Conservation (phyloP, 1,140 invertebrate genomes). For the Charaxes varanes region DNA sequence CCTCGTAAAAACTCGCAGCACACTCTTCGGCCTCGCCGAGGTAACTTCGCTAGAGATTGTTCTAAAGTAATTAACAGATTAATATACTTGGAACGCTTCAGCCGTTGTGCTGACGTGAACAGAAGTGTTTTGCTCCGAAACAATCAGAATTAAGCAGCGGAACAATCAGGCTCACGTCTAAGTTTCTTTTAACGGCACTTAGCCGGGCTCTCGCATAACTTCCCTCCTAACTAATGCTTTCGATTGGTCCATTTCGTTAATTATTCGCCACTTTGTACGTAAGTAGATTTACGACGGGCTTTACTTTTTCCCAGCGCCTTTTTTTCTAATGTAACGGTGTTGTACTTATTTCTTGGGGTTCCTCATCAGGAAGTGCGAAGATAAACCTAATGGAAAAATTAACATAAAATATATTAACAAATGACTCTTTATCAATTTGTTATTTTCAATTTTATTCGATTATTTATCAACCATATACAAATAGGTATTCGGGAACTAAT, state of each 20-base stretch:
- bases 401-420: too few species aligned
- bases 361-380: too few species aligned
- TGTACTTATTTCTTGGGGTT: conserved; percentile 19
- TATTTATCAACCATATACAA: too few species aligned
- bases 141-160: conserved; percentile 68
- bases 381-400: too few species aligned
- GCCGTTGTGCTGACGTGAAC: conserved; percentile 57
- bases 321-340: conserved; percentile 28
- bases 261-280: conserved; percentile 72
- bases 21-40: conserved; percentile 36
- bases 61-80: conserved; percentile 72
- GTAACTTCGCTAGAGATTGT: conserved; percentile 66
- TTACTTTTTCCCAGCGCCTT: conserved; percentile 42
- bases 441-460: too few species aligned
- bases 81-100: conserved; percentile 60
- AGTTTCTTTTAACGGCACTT: conserved; percentile 73
- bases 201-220: conserved; percentile 62
- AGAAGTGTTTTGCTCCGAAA: conserved; percentile 63
- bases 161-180: conserved; percentile 68
- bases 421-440: too few species aligned
- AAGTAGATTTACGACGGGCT: conserved; percentile 69
- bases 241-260: conserved; percentile 72
- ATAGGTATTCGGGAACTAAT: too few species aligned
- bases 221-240: conserved; percentile 64
- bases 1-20: conserved; percentile 48